Conservation (phyloP, 2,113 vertebrate species). For the Potamarius usumacintae region DNA sequence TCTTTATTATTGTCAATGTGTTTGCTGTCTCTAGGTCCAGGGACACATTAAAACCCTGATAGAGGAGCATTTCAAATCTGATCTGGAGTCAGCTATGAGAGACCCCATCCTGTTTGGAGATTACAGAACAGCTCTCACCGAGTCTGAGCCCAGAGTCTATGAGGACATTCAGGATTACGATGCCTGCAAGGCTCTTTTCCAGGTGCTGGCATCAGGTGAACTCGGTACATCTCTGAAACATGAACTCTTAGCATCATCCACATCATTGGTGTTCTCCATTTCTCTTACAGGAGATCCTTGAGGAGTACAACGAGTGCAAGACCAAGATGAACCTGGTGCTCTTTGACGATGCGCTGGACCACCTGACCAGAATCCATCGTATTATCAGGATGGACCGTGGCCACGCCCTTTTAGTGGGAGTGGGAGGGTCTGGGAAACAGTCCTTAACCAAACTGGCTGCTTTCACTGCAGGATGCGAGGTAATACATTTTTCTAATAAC, state of each 20-base stretch:
- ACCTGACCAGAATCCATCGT: slow-evolving; percentile 85
- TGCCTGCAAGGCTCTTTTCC: slow-evolving; percentile 86
- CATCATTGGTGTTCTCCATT: neutral
- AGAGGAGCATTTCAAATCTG: slow-evolving; percentile 75
- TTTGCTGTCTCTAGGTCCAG: slow-evolving; percentile 79
- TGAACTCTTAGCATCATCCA: neutral
- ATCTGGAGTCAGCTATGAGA: slow-evolving; percentile 77
- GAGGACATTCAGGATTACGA: slow-evolving; percentile 94
- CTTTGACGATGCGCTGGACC: slow-evolving; percentile 94
- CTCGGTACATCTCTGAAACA: neutral
- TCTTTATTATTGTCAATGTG: neutral
- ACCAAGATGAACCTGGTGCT: slow-evolving; percentile 87
- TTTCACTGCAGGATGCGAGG: slow-evolving; percentile 87
- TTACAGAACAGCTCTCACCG: slow-evolving; percentile 83
- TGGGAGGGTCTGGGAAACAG: slow-evolving; percentile 92
- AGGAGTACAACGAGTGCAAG: slow-evolving; percentile 89
- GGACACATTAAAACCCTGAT: slow-evolving; percentile 76
- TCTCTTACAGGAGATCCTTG: slow-evolving; percentile 83
- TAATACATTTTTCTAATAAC: slow-evolving; percentile 49
- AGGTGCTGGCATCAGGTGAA: slow-evolving; percentile 70
- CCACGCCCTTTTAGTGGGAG: slow-evolving; percentile 88
- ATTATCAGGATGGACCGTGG: slow-evolving; percentile 86
- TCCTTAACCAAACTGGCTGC: slow-evolving; percentile 87
- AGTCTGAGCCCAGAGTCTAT: slow-evolving; percentile 83
- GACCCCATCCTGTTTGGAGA: slow-evolving; percentile 94